Percentiles rank a stretch among this genome's conserved stretches.
Conservation (phyloP, 2,113 vertebrate genomes). For the Carettochelys insculpta region DNA sequence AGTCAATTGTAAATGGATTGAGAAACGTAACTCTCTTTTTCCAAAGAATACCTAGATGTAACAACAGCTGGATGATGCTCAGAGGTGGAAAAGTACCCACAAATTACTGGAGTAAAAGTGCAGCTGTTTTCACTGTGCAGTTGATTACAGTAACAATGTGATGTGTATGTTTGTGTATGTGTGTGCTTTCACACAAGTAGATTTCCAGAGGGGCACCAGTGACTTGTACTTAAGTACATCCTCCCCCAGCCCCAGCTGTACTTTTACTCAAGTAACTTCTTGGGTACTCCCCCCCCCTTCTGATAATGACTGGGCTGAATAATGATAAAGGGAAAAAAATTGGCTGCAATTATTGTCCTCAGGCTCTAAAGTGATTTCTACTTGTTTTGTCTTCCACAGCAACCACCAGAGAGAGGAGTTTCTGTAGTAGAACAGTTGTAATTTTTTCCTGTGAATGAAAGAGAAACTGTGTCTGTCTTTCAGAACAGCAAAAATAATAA, state of each 20-base stretch:
- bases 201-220: too few species aligned
- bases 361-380: neutral
- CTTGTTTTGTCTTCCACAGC: neutral
- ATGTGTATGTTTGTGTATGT: too few species aligned
- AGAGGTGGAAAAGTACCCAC: too few species aligned
- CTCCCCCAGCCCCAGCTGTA: too few species aligned
- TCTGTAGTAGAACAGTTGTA: neutral
- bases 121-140: too few species aligned
- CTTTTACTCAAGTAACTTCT: too few species aligned
- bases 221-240: too few species aligned
- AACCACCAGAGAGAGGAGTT: neutral
- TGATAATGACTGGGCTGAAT: too few species aligned
- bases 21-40: neutral
- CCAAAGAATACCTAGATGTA: neutral
- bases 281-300: too few species aligned
- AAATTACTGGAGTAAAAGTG: too few species aligned
- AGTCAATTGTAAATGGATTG: neutral
- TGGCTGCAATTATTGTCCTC: neutral
- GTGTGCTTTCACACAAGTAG: too few species aligned
- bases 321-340: neutral
- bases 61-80: neutral
- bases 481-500: slow-evolving; percentile 34
- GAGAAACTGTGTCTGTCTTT: neutral
- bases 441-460: neutral
- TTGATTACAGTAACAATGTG: too few species aligned